A percentile compares a stretch with the other conserved stretches of the same genome.
Evolutionary conservation across 1,140 invertebrate species (phyloP).

Genomic region (Zaprionus camerounensis): DNA sequence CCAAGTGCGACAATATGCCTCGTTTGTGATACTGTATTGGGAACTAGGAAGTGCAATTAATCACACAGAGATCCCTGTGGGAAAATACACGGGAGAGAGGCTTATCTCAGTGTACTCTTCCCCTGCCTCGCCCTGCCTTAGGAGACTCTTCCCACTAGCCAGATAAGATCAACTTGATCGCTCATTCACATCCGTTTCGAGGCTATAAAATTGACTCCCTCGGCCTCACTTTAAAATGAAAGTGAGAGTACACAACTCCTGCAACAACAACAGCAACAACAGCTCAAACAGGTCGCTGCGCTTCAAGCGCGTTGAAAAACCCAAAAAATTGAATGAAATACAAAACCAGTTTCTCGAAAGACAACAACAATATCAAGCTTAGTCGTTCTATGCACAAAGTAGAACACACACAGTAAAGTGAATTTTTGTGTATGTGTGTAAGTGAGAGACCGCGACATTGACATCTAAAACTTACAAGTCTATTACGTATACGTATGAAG

Average conservation of each 20-base stretch:
- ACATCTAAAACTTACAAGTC: slow-evolving; percentile 24
- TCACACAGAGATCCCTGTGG: not conserved
- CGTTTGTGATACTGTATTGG: not conserved
- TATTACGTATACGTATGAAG: slow-evolving; percentile 16
- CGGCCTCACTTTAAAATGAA: slow-evolving; percentile 54
- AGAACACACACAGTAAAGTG: slow-evolving; percentile 23
- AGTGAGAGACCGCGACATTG: slow-evolving; percentile 39
- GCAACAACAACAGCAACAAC: slow-evolving; percentile 32
- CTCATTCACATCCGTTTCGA: slow-evolving; percentile 55
- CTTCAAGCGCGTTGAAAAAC: slow-evolving; percentile 17
- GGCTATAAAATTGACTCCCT: slow-evolving; percentile 21
- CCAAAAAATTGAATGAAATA: slow-evolving; percentile 36
- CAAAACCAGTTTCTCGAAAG: slow-evolving; percentile 34
- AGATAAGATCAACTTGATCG: not conserved
- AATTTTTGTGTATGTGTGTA: not conserved
- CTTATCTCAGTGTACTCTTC: not conserved
- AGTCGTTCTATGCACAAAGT: slow-evolving; percentile 35
- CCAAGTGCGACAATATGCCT: slow-evolving; percentile 8
- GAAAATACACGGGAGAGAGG: not conserved
- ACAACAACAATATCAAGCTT: slow-evolving; percentile 10
- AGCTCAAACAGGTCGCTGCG: slow-evolving; percentile 32
- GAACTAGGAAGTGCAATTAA: not conserved
- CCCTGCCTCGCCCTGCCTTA: too few relatives aligned
- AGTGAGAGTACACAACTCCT: slow-evolving; percentile 61
- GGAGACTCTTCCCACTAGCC: not conserved